Conservation (phyloP, 2,797 vertebrate species). For the Lithobates pipiens region DNA sequence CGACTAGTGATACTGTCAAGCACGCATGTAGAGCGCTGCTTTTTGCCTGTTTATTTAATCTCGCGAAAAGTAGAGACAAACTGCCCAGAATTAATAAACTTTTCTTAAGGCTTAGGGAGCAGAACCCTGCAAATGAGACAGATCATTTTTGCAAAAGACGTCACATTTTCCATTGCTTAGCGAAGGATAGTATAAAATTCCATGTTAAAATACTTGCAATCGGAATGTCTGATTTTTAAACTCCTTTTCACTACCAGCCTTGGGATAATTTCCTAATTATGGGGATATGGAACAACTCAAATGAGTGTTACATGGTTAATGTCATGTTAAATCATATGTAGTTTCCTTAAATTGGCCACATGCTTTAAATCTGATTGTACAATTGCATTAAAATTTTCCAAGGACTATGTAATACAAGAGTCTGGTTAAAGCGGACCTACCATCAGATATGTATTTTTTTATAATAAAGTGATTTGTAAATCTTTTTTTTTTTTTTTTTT, state of each 20-base stretch:
- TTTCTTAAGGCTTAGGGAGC: not conserved
- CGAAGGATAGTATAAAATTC: not conserved
- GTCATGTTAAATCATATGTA: too few species aligned
- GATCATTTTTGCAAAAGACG: not conserved
- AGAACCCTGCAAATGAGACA: not conserved
- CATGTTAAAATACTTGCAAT: not conserved
- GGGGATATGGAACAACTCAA: not conserved
- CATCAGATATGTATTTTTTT: too few species aligned
- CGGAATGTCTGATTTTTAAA: not conserved
- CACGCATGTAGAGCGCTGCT: not conserved
- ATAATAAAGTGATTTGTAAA: too few species aligned
- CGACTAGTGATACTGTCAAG: conserved; percentile 4
- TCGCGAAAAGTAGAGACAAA: not conserved
- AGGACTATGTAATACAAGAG: too few species aligned
- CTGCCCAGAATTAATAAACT: not conserved
- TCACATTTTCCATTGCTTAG: not conserved
- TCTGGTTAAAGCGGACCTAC: too few species aligned
- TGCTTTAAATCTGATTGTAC: too few species aligned
- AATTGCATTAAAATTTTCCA: too few species aligned
- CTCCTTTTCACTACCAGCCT: not conserved
- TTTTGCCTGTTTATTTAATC: not conserved
- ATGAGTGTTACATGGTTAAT: too few species aligned
- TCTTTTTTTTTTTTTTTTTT: too few species aligned
- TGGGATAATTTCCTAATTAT: not conserved
- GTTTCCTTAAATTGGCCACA: too few species aligned